A percentile compares a stretch with the other conserved stretches of the same genome.
Conservation (phyloP, 1,140 invertebrate genomes). For the Platyscapa corneri region DNA sequence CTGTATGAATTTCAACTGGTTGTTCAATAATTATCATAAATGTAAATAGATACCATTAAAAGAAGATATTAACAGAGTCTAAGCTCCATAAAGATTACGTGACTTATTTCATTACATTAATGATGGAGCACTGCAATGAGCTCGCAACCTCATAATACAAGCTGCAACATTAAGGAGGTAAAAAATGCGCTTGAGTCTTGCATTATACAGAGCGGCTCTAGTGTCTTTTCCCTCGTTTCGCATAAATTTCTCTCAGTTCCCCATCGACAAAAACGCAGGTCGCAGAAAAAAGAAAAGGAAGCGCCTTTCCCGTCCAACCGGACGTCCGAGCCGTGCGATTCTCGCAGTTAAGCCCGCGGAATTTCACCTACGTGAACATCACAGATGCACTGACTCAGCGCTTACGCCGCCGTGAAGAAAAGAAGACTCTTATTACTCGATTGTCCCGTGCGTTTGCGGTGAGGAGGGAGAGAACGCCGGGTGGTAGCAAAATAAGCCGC, state of each 20-base stretch:
- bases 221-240: neutral
- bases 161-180: neutral
- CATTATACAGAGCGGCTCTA: neutral
- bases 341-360: slow-evolving; percentile 9
- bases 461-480: neutral
- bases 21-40: neutral
- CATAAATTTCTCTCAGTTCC: neutral
- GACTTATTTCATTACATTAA: slow-evolving; percentile 1
- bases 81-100: neutral
- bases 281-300: neutral
- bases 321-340: slow-evolving; percentile 29
- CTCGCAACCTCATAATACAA: neutral
- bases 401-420: neutral
- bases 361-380: slow-evolving; percentile 33
- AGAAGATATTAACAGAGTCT: neutral
- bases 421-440: slow-evolving; percentile 26
- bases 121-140: neutral
- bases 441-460: neutral
- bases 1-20: neutral
- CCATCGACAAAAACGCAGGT: neutral
- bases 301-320: neutral
- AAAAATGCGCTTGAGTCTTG: neutral
- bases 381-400: neutral
- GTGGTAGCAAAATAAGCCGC: slow-evolving; percentile 26
- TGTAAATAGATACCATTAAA: neutral